Base-by-base conservation (phyloP, 2,113 vertebrate genomes). In the Emydocephalus ijimae region DNA sequence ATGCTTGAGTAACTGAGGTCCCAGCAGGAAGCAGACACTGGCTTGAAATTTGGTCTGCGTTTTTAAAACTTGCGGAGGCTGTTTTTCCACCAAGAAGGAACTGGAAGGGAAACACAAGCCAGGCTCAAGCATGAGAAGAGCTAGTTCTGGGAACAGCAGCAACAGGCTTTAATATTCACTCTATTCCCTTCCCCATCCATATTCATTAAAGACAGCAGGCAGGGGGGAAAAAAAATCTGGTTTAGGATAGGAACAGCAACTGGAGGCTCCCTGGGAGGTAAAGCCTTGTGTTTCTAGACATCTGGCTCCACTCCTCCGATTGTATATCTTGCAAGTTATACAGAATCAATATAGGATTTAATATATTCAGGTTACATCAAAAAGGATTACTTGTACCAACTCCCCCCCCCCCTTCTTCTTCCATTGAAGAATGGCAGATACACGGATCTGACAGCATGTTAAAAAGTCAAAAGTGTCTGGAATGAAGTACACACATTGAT, bases 41-140 rank as follows among this genome's bases (percentile, higher is more conserved):
- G 98, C 98, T 95, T 98, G 98, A 96, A 99, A 99, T 97, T 99
- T 99, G 92, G 99, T 99, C 95, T 99, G 99, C 29, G 99, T 99
- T 97, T 99, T 99, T 93, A 99, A 98, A 95, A 99, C 99, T 95
- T 99, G 99, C 0, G 99, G 99, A 1, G 99, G 99, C 95, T 99
- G 99, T 96, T 98, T 99, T 92, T 99, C 99, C 94, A 99, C 99
- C 89, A 99, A 93, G 85, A 99, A 98, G 74, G 98, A 99, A 95
- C 99, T 99, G 94, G 9, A 81, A 39, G 50, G 54, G 56, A 23
- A 81, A 90, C 39, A 29, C 81, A 57, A 56, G 14, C 34, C 4
- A 0, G 0, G 0, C 18, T 10, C 6, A 87, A 87, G 24, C 7
- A 29, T 87, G 86, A 26, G 45, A 87, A 87, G 48, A 52, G 45